Percentiles rank a stretch among this genome's conserved stretches.
phyloP scores from a whole-genome alignment of 2,888 invertebrate genomes.

The Resseliella maxima region DNA sequence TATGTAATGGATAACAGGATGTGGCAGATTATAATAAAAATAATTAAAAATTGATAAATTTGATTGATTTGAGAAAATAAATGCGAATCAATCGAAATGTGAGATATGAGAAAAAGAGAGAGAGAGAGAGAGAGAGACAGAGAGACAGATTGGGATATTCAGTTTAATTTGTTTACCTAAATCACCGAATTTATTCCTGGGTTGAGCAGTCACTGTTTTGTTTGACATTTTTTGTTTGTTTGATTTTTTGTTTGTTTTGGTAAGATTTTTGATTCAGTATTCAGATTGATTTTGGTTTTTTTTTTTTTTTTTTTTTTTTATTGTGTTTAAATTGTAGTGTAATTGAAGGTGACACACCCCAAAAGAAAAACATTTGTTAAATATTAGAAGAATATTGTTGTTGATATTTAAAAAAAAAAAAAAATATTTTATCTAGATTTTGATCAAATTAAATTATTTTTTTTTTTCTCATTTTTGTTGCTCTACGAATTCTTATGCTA shows the following conservation, averaged over 20 bases:
- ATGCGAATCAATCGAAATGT: conserved; percentile 46
- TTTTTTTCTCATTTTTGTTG: background rate
- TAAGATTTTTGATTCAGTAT: too few species aligned
- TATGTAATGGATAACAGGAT: background rate
- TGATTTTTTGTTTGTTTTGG: conserved; percentile 1
- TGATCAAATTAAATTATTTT: background rate
- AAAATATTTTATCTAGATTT: background rate
- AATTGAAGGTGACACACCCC: conserved; percentile 37
- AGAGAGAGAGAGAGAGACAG: conserved; percentile 16
- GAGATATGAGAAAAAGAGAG: background rate
- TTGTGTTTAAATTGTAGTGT: conserved; percentile 37
- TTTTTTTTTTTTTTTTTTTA: background rate
- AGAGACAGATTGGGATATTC: conserved; percentile 4
- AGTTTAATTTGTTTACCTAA: conserved; percentile 71
- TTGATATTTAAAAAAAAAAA: too few species aligned
- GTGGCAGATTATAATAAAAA: background rate
- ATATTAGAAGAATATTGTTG: conserved; percentile 35
- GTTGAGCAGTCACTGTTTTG: conserved; percentile 74
- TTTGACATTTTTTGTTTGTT: background rate
- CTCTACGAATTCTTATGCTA: background rate
- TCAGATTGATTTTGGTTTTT: background rate
- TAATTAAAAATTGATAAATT: background rate
- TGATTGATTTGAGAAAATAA: conserved; percentile 45
- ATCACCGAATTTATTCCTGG: conserved; percentile 77
- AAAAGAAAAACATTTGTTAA: conserved; percentile 36